Evolutionary conservation across 2,888 invertebrate species (phyloP).

Genomic region (Scrobipalpa atriplicella): DNA sequence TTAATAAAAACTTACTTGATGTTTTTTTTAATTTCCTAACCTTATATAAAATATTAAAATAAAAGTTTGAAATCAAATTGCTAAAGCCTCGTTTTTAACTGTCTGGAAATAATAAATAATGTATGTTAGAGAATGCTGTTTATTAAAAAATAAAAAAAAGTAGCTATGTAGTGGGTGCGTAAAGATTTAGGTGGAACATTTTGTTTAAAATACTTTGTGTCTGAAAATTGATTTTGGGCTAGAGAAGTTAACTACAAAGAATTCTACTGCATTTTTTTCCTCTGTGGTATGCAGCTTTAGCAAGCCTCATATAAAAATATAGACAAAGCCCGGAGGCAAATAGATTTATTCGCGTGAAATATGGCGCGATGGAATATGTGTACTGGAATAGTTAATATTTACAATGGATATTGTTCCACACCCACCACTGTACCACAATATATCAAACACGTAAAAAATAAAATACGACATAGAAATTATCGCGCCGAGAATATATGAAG

Average conservation of each 20-base stretch:
- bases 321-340: conserved; percentile 42
- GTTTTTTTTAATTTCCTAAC: too few species aligned
- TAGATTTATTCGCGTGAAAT: conserved; percentile 48
- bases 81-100: too few species aligned
- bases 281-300: conserved; percentile 20
- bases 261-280: background rate
- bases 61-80: too few species aligned
- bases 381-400: conserved; percentile 26
- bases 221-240: too few species aligned
- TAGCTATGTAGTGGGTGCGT: too few species aligned
- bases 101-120: too few species aligned
- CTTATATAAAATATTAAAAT: too few species aligned
- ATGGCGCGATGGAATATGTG: conserved; percentile 40
- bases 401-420: conserved; percentile 28
- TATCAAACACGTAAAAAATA: conserved; percentile 15
- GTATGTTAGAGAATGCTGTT: too few species aligned
- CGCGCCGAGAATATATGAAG: conserved; percentile 8
- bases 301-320: conserved; percentile 38
- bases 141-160: too few species aligned
- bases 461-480: conserved; percentile 20
- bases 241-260: background rate
- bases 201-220: too few species aligned
- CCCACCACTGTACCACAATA: conserved; percentile 1
- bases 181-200: too few species aligned
- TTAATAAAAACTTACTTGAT: too few species aligned